Evolutionary conservation across 2,113 vertebrate genomes (phyloP), one percentile per base, ranked within the genome.

Genomic region (Oxyura jamaicensis): DNA sequence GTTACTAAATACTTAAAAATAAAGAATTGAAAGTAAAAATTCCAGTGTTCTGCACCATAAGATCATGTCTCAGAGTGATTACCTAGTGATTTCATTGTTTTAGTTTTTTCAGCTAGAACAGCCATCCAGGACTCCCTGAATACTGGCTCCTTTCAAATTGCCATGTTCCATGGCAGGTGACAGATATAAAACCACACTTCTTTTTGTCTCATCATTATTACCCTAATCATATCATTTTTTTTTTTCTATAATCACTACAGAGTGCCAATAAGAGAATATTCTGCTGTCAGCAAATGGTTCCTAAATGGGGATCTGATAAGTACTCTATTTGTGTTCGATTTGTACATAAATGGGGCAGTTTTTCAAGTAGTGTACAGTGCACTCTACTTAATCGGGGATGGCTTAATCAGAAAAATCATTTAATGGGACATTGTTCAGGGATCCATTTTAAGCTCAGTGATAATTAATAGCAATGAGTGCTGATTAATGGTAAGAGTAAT

Each of bases 391-490:
- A 97, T 90, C 15, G 33, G 67, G 75, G 75, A 81, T 83, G 92
- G 67, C 92, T 95, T 96, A 94, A 97, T 96, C 86, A 96, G 90
- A 83, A 94, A 96, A 96, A 95, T 92, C 72, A 76, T 95, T 91
- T 94, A 95, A 96, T 74, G 91, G 80, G 80, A 69, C 63, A 94
- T 91, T 94, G 92, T 91, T 96, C 44, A 3, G 90, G 41, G 41
- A 83, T 85, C 67, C 65, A 63, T 95, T 93, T 96, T 87, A 96
- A 94, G 39, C 31, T 26, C 50, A 63, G 29, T 50, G 87, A 94
- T 93, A 93, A 94, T 91, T 91, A 96, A 95, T 85, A 94, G 79
- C 74, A 90, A 85, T 77, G 80, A 82, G 29, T 80, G 36, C 19
- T 75, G 86, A 93, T 85, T 92, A 92, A 94, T 88, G 71, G n/a